Evolutionary conservation across 2,797 vertebrate species (phyloP), one percentile per base, ranked within the genome.

Genomic region (Gallinago nigripennis): DNA sequence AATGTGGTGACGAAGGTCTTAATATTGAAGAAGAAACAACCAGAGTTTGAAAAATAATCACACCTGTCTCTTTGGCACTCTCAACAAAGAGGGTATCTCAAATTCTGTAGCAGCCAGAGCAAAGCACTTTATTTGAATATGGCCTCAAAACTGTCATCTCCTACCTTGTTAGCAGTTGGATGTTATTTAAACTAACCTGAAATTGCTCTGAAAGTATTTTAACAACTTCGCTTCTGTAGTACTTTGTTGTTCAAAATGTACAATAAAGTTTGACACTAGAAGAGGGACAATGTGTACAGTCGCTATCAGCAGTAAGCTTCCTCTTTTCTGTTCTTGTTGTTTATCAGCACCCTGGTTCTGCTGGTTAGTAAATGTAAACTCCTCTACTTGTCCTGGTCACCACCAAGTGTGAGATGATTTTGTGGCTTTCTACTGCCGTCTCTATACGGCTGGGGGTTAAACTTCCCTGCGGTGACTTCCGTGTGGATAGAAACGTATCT

Each of bases 371-470:
- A 51, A 35, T 45, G 41, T 33, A 12, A 58, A 33, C 39, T 72
- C 23, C 27, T 81, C 6, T 6, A 11, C 24, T 60, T 71, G 41
- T 28, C 16, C 35, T 58, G 58, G 12, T 53, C 53, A 78, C 31
- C 39, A 15, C 2, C 6, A 30, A 37, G 12, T 0, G 1, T 33
- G 66, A 57, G 9, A 8, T 75, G 45, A 37, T 73, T 7, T 5
- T 33, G 17, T 64, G 48, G 23, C 37, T 86, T 81, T 72, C 30
- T 65, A 3, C 25, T 76, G 41, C 76, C 86, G 1, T 89, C 1
- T 53, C 72, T 35, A 3, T 30, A 39, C 75, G 61, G 14, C 23
- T 54, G 54, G 18, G 76, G 12, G 33, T 82, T 85, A 50, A 94
- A 71, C 71, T 60, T 83, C 41, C 43, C 73, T 78, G 19, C 3